Evolutionary conservation across 2,797 vertebrate genomes (phyloP).

Genomic region (Peromyscus melanophrys): DNA sequence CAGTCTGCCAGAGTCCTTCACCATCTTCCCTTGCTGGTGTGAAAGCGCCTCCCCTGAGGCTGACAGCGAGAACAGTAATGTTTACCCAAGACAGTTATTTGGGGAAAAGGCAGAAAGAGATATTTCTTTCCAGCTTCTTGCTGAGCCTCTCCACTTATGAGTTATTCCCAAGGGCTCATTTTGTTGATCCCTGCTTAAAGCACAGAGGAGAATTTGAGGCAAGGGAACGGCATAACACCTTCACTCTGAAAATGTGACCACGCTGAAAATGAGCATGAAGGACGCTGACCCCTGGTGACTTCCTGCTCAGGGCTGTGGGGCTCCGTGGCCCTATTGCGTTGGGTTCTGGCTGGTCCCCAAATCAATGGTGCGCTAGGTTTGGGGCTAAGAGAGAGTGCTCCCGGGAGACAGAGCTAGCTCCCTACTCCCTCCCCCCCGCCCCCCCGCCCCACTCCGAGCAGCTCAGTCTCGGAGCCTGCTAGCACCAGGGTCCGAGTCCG

Average conservation of each 20-base stretch:
- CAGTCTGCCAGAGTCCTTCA: not conserved
- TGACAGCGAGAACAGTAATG: not conserved
- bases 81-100: conserved; percentile 58
- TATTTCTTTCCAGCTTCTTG: conserved; percentile 36
- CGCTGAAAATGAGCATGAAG: not conserved
- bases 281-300: not conserved
- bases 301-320: not conserved
- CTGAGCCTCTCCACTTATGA: not conserved
- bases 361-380: not conserved
- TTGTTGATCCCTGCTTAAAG: not conserved
- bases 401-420: not conserved
- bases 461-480: not conserved
- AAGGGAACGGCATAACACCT: not conserved
- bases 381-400: not conserved
- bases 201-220: not conserved
- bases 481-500: not conserved
- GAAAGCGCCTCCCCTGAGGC: not conserved
- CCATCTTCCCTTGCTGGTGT: not conserved
- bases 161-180: not conserved
- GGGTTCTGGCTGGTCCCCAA: not conserved
- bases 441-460: too few species aligned
- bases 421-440: not conserved
- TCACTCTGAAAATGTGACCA: not conserved
- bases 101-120: conserved; percentile 49
- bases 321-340: accelerated